A percentile compares a stretch with the other conserved stretches of the same genome.
Evolutionary conservation across 2,113 vertebrate species (phyloP).

Genomic region (Progne subis): DNA sequence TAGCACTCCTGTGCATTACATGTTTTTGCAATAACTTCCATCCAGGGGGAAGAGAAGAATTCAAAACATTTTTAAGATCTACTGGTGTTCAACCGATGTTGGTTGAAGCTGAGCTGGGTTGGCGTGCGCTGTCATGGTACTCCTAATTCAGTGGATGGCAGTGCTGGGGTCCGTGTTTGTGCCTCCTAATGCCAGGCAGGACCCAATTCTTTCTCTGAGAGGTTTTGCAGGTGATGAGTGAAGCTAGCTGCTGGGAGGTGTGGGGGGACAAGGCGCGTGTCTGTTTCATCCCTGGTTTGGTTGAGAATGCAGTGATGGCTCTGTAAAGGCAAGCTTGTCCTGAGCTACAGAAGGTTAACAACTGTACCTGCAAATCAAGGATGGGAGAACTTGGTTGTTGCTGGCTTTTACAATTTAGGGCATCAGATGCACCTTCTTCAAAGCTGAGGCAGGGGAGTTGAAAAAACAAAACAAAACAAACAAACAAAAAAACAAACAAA

Average conservation of each 20-base stretch:
- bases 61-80: background rate
- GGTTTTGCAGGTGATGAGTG: background rate
- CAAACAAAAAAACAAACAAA: too few species aligned
- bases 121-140: background rate
- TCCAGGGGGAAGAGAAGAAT: background rate
- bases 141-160: background rate
- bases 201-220: background rate
- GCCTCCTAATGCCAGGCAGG: background rate
- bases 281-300: background rate
- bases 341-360: background rate
- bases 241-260: background rate
- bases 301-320: background rate
- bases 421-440: background rate
- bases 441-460: background rate
- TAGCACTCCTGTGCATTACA: background rate
- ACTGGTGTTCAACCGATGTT: background rate
- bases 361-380: background rate
- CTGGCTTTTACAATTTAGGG: background rate
- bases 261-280: rapidly evolving
- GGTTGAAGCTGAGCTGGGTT: background rate
- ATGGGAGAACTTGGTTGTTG: background rate
- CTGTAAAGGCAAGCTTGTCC: background rate
- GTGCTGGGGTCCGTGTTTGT: background rate
- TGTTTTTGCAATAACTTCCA: background rate
- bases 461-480: background rate